phyloP scores from a whole-genome alignment of 2,888 invertebrate species.

The Atrina japonica region DNA sequence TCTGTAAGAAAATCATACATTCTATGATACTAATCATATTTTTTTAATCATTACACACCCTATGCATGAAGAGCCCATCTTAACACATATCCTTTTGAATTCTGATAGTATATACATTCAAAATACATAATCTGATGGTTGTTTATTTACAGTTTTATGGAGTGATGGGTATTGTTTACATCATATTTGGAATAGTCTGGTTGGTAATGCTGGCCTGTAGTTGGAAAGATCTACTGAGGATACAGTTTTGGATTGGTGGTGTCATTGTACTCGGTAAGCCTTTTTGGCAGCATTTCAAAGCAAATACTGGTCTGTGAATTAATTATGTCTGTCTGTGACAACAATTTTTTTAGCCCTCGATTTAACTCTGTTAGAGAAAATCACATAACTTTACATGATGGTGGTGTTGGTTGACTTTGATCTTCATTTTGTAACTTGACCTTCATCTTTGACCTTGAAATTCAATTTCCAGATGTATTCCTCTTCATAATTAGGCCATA shows the following conservation, averaged over 20 bases:
- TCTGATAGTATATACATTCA: too few species aligned
- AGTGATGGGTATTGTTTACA: constrained; percentile 93
- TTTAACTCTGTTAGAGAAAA: not conserved
- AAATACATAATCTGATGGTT: too few species aligned
- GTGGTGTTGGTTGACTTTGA: too few species aligned
- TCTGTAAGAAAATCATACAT: not conserved
- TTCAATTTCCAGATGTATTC: too few species aligned
- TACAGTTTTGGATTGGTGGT: constrained; percentile 98
- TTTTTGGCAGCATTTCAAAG: too few species aligned
- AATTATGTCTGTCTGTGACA: too few species aligned
- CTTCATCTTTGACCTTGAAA: too few species aligned
- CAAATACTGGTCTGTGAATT: too few species aligned
- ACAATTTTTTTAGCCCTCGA: not conserved
- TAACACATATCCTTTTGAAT: too few species aligned
- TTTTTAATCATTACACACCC: not conserved
- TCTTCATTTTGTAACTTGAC: too few species aligned
- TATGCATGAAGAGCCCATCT: not conserved
- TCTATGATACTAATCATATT: not conserved
- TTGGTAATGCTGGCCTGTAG: constrained; percentile 90
- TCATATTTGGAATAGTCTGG: constrained; percentile 91
- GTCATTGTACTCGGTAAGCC: constrained; percentile 89
- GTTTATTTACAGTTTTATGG: constrained; percentile 89
- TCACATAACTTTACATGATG: too few species aligned
- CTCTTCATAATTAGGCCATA: too few species aligned
- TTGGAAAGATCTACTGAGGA: constrained; percentile 94